phyloP scores from a whole-genome alignment of 2,113 vertebrate genomes.

The Platysteira castanea region DNA sequence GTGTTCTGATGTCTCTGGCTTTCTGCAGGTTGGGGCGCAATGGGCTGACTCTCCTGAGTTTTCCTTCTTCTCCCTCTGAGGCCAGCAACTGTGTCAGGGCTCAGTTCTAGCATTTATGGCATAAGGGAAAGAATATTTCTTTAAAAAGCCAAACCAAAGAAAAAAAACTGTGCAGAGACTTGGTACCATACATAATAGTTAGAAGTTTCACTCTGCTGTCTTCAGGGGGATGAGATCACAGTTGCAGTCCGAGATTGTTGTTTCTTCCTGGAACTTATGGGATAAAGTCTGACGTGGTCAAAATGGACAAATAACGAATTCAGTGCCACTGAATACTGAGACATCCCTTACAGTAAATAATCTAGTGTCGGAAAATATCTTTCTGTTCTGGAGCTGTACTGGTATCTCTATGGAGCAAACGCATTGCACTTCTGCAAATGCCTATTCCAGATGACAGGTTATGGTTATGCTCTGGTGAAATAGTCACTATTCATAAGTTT shows the following conservation, averaged over 20 bases:
- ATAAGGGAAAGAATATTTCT: neutral
- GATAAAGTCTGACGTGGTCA: neutral
- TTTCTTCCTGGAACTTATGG: neutral
- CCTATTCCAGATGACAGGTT: neutral
- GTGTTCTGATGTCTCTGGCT: neutral
- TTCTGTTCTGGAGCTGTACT: neutral
- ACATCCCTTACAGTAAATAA: neutral
- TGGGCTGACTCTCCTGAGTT: neutral
- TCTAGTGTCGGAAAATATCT: neutral
- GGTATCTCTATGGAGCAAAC: neutral
- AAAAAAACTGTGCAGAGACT: neutral
- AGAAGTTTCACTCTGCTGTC: neutral
- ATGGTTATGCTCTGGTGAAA: neutral
- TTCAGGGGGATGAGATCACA: neutral
- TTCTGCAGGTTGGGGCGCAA: neutral
- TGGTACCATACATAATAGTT: neutral
- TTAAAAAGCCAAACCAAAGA: neutral
- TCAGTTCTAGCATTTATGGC: neutral
- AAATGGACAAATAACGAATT: neutral
- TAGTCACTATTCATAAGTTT: neutral
- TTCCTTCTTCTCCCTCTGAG: neutral
- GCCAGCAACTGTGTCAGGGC: neutral
- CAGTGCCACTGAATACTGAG: neutral
- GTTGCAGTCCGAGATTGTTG: neutral
- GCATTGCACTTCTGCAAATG: neutral